Conservation (phyloP, 2,797 vertebrate genomes). For the Falco cherrug region DNA sequence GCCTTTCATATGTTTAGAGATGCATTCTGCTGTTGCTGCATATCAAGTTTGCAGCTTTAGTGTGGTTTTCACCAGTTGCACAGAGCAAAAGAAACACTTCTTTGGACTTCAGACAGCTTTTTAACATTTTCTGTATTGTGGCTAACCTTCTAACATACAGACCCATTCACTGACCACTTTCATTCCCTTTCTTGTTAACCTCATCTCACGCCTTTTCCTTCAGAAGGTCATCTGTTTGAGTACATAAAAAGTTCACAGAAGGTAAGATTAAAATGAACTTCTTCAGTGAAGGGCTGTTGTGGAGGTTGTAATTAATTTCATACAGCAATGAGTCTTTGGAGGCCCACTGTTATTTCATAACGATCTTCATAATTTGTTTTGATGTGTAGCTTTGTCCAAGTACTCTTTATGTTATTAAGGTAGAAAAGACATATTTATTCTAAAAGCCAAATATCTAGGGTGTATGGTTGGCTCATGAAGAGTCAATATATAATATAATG, state of each 20-base stretch:
- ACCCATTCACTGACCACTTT: slow-evolving; percentile 8
- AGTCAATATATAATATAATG: too few relatives aligned
- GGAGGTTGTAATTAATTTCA: not conserved
- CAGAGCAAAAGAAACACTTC: slow-evolving; percentile 39
- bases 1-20: slow-evolving; percentile 49
- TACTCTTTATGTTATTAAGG: not conserved
- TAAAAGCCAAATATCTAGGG: not conserved
- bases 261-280: not conserved
- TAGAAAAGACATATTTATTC: not conserved
- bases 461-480: not conserved
- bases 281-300: not conserved
- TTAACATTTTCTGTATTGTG: not conserved
- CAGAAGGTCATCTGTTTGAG: not conserved
- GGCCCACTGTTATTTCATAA: not conserved
- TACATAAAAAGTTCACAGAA: not conserved
- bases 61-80: slow-evolving; percentile 9
- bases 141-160: slow-evolving; percentile 17
- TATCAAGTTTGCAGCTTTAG: slow-evolving; percentile 54
- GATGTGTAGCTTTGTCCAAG: not conserved
- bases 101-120: slow-evolving; percentile 41
- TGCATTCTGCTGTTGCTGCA: slow-evolving; percentile 57
- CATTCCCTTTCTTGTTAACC: not conserved
- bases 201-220: not conserved
- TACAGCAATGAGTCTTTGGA: not conserved
- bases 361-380: not conserved